Base-by-base conservation (phyloP, 92 coral and sea anemone genomes). In the Porites rus region DNA sequence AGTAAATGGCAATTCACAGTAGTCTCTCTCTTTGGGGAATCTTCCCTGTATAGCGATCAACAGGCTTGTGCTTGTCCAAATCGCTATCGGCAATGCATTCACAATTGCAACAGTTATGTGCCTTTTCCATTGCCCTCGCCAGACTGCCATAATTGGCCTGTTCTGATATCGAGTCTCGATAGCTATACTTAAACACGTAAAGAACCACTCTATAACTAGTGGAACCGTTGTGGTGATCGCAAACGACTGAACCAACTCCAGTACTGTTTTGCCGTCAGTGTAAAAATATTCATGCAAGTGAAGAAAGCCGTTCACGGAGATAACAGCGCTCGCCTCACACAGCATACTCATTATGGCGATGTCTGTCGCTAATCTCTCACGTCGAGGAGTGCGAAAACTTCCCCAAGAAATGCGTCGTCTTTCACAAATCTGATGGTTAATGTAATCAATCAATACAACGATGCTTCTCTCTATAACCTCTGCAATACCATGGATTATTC, bases 331-430 rank as follows among this genome's bases (percentile, higher is more conserved):
- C 16, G 74, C 22, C 65, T 79, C 84, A 51, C 65, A 68, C 74
- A 79, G n/a, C 74, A 79, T 65, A 17, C 80, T 82, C 86, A 82
- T 82, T 10, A 82, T 53, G 53, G 56, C 24, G 51, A 82, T 82
- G 20, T 82, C 86, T 17, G 86, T 64, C 5, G 67, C 58, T 5
- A 82, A 80, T 11, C 86, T 79, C 63, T 82, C 86, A 7, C 80
- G 76, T 38, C 86, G 86, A 82, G 86, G 86, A 16, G 65, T 51
- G 21, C 86, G 86, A 82, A 82, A 82, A 70, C 51, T 38, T 54
- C 80, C 86, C 76, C 51, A 82, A 13, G 86, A 25, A 0, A 68
- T 38, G 12, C 9, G 17, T 17, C 84, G 50, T 20, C 68, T 64
- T 7, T 81, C 85, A 69, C 58, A 51, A 12, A 68, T 22, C 24